Percentiles rank a stretch among this genome's conserved stretches.
Conservation (phyloP, 2,797 vertebrate genomes). For the Acomys russatus region DNA sequence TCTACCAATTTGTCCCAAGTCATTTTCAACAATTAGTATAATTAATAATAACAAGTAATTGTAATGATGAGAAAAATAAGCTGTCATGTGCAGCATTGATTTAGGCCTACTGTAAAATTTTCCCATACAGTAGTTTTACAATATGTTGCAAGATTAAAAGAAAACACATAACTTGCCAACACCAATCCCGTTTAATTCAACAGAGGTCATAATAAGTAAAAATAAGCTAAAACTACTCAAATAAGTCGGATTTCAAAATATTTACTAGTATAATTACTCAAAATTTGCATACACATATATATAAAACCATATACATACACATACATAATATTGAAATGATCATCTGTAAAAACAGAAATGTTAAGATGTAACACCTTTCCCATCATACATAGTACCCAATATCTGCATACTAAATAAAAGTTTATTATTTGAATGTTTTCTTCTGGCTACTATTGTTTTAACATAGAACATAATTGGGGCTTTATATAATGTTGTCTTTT, state of each 20-base stretch:
- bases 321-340: neutral
- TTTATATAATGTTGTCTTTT: neutral
- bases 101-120: neutral
- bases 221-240: neutral
- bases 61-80: neutral
- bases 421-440: slow-evolving; percentile 4
- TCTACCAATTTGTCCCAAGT: neutral
- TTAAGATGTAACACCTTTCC: slow-evolving; percentile 30
- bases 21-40: neutral
- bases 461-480: neutral
- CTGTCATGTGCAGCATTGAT: neutral
- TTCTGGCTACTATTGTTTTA: neutral
- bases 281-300: neutral
- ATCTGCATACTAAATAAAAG: neutral
- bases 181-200: slow-evolving; percentile 18
- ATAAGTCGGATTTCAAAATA: slow-evolving; percentile 53
- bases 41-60: neutral
- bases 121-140: neutral
- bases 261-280: neutral
- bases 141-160: slow-evolving; percentile 9
- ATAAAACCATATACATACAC: neutral
- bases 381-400: neutral
- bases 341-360: neutral
- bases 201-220: neutral
- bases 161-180: neutral